Base-by-base conservation (phyloP, 2,113 vertebrate species). In the Ariopsis seemanni region DNA sequence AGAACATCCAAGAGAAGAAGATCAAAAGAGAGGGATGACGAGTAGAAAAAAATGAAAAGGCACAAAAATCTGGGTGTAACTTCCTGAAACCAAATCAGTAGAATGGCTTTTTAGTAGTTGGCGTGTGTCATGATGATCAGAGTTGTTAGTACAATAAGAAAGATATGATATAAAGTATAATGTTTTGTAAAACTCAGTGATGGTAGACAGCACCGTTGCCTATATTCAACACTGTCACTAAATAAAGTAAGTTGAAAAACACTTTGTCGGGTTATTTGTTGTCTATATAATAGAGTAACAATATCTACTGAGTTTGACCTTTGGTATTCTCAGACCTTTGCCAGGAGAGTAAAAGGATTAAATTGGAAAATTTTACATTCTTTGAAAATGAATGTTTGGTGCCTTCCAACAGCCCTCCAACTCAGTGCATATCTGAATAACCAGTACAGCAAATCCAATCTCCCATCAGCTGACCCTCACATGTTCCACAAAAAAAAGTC, bases 391-490 rank as follows among this genome's bases (percentile, higher is more conserved):
- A 94, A 62, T 18, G 85, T 89, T 84, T 60, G 89, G 88, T 89
- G 67, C 85, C 55, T 84, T 89, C 77, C 83, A 83, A 83, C 83
- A 85, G 79, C 88, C 85, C 65, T 85, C 86, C 53, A 71, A 75
- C 82, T 67, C 89, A 88, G 17, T 75, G 30, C 89, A 87, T 8
- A 86, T 89, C 86, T 86, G 87, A 93, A 92, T 86, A 91, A 72
- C 82, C 89, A 12, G 89, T 34, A 82, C 85, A 27, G 90, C 60
- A 85, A 80, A 74, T 86, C 80, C 92, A 94, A 91, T 92, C 92
- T 92, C 69, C 14, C 9, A 63, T 95, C 94, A 95, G 92, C 93
- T 95, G 94, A 94, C 81, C 34, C 71, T 92, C 94, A 95, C 92
- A 94, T 94, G 94, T 58, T 92, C 71, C 69, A 85, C 58, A 80